Base-by-base conservation (phyloP, 2,113 vertebrate genomes). In the Hystrix cristata region DNA sequence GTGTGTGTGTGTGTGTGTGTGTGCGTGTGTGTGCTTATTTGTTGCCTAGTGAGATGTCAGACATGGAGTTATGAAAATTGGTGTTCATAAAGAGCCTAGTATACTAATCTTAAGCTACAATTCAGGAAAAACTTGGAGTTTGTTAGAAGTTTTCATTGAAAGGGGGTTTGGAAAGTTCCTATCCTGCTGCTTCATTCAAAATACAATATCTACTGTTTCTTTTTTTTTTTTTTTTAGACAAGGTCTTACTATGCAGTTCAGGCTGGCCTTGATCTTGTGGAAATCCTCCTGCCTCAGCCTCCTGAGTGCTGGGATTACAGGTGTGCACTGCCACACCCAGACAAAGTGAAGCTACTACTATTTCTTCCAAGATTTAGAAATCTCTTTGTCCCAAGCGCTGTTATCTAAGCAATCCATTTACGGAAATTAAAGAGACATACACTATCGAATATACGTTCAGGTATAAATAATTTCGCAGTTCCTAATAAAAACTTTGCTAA, bases 371-470 rank as follows among this genome's bases (percentile, higher is more conserved):
- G 25, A 14, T 59, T 91, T n/a, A 85, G 13, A 27, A 72, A 5
- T 76, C 65, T 89, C 43, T 93, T 85, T 92, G 74, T 95, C 51
- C 91, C 62, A 74, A 94, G 71, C 19, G 25, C 72, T 53, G 46
- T 88, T 93, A 48, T 38, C 12, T 88, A 67, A 91, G 16, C 53
- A 86, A 16, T 0, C 23, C n/a, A 59, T 48, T 13, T 78, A 38
- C 13, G 29, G 90, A 91, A 89, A 86, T 89, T 69, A 81, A 38
- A 81, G 76, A 87, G 34, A 72, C 14, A 55, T 43, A 57, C 12
- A 57, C 16, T 85, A 48, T 38, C 31, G 29, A 65, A 29, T 65
- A 19, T 79, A 87, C 69, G 74, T 83, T 46, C 13, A 83, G 87
- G 55, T 67, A 7, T 83, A 82, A 87, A 7, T 83, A 82, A 87